These are phyloP conservation scores for Nomada ruficornis DNA, from an alignment of 2,888 invertebrate species.

Conservation along the genomic window DNA sequence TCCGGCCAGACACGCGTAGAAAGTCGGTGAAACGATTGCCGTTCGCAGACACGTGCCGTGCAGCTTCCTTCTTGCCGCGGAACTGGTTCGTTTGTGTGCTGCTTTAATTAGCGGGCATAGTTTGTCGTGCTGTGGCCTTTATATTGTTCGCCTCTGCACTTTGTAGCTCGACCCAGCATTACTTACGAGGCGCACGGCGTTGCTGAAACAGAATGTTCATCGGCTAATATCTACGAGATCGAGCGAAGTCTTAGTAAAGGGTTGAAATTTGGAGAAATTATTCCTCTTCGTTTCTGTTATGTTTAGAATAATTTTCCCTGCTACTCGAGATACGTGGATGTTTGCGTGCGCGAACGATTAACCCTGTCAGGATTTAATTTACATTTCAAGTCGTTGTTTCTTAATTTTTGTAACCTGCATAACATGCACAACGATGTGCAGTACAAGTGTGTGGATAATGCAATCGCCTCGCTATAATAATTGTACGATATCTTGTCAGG, in stretches of 20 bases:
- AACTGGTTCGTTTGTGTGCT: conserved; percentile 34
- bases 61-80: conserved; percentile 36
- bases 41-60: conserved; percentile 37
- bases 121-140: too few relatives aligned
- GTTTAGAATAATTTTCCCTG: too few relatives aligned
- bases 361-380: too few relatives aligned
- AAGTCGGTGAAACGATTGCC: conserved; percentile 41
- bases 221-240: background rate
- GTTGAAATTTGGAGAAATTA: too few relatives aligned
- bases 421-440: background rate
- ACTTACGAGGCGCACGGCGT: too few relatives aligned
- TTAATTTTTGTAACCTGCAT: background rate
- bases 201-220: background rate
- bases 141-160: background rate
- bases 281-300: too few relatives aligned
- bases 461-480: conserved; percentile 8
- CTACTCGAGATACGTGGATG: too few relatives aligned
- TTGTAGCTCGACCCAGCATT: conserved; percentile 11
- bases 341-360: too few relatives aligned
- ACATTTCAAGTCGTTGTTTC: too few relatives aligned
- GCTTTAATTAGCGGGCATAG: conserved; percentile 26
- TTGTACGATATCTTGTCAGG: conserved; percentile 7
- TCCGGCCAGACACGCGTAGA: conserved; percentile 31
- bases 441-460: background rate
- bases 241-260: too few relatives aligned